Conservation (phyloP, 2,888 invertebrate genomes). For the Chorisops tibialis region DNA sequence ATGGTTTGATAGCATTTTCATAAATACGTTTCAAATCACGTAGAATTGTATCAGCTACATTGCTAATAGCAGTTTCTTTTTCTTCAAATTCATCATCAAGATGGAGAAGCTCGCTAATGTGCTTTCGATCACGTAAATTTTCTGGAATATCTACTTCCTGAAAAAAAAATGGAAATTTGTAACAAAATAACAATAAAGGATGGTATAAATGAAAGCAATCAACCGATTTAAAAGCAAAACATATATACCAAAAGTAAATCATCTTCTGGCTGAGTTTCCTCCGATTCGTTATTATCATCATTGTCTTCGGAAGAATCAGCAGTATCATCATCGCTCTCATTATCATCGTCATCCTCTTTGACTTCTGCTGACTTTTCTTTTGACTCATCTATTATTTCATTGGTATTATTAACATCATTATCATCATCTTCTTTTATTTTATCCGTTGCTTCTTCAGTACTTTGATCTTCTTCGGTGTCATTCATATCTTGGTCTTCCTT, state of each 20-base stretch:
- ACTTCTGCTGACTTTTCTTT: conserved; percentile 27
- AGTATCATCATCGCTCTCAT: conserved; percentile 27
- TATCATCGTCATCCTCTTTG: conserved; percentile 15
- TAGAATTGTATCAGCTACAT: conserved; percentile 72
- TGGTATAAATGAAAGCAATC: too few species aligned
- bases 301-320: conserved; percentile 37
- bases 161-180: conserved; percentile 2
- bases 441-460: conserved; percentile 44
- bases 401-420: conserved; percentile 45
- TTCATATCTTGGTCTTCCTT: conserved; percentile 45
- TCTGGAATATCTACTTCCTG: conserved; percentile 72
- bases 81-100: conserved; percentile 73
- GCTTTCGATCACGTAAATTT: conserved; percentile 73
- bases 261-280: conserved; percentile 60
- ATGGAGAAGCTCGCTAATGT: conserved; percentile 75
- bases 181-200: too few species aligned
- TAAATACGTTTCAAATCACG: conserved; percentile 82
- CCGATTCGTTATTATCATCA: conserved; percentile 46
- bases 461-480: conserved; percentile 46
- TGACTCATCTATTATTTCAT: conserved; percentile 39
- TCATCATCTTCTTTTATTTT: conserved; percentile 43
- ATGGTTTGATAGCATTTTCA: conserved; percentile 81
- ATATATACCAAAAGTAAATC: conserved; percentile 13
- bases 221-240: too few species aligned
- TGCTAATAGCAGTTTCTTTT: conserved; percentile 66